Evolutionary conservation across 1,140 invertebrate genomes (phyloP), one percentile per base, ranked within the genome.

Genomic region (Nasonia longicornis): DNA sequence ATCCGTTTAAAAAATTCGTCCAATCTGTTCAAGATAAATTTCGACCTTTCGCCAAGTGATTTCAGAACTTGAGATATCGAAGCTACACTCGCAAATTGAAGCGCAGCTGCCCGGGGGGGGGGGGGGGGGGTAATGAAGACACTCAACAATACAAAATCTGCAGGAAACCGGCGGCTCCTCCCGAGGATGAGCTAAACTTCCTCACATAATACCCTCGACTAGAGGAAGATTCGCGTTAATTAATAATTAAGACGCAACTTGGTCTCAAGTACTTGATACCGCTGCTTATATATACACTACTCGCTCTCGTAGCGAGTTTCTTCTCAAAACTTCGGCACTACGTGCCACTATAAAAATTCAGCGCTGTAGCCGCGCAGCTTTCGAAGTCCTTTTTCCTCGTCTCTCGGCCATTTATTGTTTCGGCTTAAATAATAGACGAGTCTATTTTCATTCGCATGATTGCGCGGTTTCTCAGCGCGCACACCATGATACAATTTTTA

Each of bases 161-260:
- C 72, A 11, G n/a, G 22, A 35, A 75, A 14, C 45, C n/a, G 12
- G 7, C 2, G 22, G 31, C 45, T 38, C 3, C 22, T 52, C 48
- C 48, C 48, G 4, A 52, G 29, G 73, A 75, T 29, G 45, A 75
- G 73, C 26, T 64, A 77, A 77, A 77, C 31, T 77, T 77, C 7
- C 10, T 38, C 75, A 45, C 71, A 52, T 63, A 31, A 63, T 75
- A 75, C n/a, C 3, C 73, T 75, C 26, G 4, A 58, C 16, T 31
- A 26, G 14, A 42, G 16, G 35, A 35, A 67, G 26, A 77, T 77
- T 35, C 16, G 11, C 63, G 20, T 14, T 77, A 77, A 66, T 77
- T 77, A 77, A 66, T 77, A 66, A 66, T 77, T 77, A 77, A 66
- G 35, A 67, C 63, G 38, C 45, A 66, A 67, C 74, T 64, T 77